A percentile compares a stretch with the other conserved stretches of the same genome.
Evolutionary conservation across 2,888 invertebrate genomes (phyloP).

Genomic region (Amitus sp.): DNA sequence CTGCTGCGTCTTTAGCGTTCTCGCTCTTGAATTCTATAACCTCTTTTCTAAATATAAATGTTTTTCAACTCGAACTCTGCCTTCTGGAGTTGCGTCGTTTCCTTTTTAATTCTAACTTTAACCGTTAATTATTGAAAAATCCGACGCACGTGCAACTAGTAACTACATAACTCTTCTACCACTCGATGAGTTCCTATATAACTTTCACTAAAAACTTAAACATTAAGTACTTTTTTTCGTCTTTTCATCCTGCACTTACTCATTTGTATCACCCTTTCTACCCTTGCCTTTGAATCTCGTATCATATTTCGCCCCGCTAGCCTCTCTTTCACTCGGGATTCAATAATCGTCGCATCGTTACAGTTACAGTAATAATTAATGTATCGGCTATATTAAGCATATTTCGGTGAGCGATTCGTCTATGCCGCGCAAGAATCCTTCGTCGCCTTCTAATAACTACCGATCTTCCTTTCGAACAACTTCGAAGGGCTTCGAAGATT

Average conservation of each 20-base stretch:
- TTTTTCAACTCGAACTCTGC: slow-evolving; percentile 39
- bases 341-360: slow-evolving; percentile 24
- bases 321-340: slow-evolving; percentile 17
- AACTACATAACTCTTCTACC: slow-evolving; percentile 62
- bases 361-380: slow-evolving; percentile 22
- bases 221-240: slow-evolving; percentile 51
- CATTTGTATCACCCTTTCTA: slow-evolving; percentile 13
- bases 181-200: slow-evolving; percentile 47
- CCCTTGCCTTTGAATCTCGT: slow-evolving; percentile 8
- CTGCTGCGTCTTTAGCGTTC: slow-evolving; percentile 45
- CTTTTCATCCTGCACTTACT: slow-evolving; percentile 33
- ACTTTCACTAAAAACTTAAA: slow-evolving; percentile 60
- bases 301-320: slow-evolving; percentile 7
- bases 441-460: slow-evolving; percentile 36
- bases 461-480: slow-evolving; percentile 40
- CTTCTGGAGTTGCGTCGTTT: slow-evolving; percentile 39
- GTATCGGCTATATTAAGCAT: slow-evolving; percentile 33
- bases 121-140: slow-evolving; percentile 58
- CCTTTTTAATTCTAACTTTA: slow-evolving; percentile 31
- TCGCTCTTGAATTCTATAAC: slow-evolving; percentile 32
- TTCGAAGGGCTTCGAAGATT: too few species aligned
- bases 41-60: slow-evolving; percentile 42
- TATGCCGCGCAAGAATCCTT: slow-evolving; percentile 39
- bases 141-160: slow-evolving; percentile 60
- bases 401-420: slow-evolving; percentile 38